Evolutionary conservation across 1,140 invertebrate species (phyloP).

Genomic region (Aphis gossypii): DNA sequence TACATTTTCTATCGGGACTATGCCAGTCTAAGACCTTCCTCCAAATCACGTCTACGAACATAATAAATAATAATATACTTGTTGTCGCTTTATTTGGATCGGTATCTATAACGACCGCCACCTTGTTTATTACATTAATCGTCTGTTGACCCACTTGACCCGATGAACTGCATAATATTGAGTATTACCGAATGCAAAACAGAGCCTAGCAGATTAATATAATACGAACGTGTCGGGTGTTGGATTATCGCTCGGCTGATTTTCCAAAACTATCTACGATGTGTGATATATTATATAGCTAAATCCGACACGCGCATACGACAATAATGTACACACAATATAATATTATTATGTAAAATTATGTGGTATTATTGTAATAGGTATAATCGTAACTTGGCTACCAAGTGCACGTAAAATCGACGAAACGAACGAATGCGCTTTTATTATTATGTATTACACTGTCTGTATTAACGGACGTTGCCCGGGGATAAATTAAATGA

Average conservation of each 20-base stretch:
- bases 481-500: too few species aligned
- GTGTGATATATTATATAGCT: not conserved
- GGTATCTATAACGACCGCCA: not conserved
- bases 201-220: not conserved
- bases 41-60: too few species aligned
- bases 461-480: too few species aligned
- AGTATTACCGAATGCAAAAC: not conserved
- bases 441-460: not conserved
- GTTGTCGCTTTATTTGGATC: too few species aligned
- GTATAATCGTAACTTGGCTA: not conserved
- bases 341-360: not conserved
- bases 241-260: not conserved
- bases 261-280: not conserved
- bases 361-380: not conserved
- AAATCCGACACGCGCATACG: not conserved
- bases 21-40: too few species aligned
- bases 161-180: not conserved
- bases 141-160: not conserved
- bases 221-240: not conserved
- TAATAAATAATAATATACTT: too few species aligned
- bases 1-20: too few species aligned
- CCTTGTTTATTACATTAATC: not conserved
- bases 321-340: not conserved
- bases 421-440: not conserved
- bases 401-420: not conserved